Conservation (phyloP, 2,888 invertebrate genomes). For the Melanostoma scalare region DNA sequence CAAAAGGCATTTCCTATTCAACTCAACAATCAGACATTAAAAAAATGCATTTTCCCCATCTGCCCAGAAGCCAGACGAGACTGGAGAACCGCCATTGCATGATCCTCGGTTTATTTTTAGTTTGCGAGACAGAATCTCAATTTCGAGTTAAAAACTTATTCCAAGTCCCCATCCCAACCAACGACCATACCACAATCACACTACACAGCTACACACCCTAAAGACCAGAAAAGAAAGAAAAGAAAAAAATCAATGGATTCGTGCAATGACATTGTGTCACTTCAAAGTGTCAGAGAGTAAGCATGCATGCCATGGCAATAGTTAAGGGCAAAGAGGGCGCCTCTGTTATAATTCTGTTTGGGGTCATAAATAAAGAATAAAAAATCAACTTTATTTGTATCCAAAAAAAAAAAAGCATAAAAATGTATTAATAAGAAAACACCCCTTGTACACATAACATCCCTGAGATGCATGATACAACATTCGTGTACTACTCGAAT, state of each 20-base stretch:
- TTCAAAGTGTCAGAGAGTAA: constrained; percentile 56
- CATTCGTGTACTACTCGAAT: constrained; percentile 18
- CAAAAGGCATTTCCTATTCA: constrained; percentile 31
- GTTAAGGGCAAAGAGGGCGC: constrained; percentile 30
- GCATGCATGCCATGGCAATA: constrained; percentile 38
- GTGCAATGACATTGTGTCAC: constrained; percentile 67
- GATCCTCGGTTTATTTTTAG: constrained; percentile 51
- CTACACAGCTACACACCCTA: not conserved
- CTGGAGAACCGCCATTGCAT: constrained; percentile 29
- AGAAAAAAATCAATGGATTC: constrained; percentile 31
- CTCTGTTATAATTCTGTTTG: constrained; percentile 17
- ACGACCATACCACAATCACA: not conserved
- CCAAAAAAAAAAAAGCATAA: constrained; percentile 3
- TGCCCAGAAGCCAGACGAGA: constrained; percentile 23
- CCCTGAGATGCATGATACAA: constrained; percentile 10
- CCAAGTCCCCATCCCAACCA: constrained; percentile 1
- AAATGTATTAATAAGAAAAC: constrained; percentile 11
- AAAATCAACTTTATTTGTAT: constrained; percentile 35
- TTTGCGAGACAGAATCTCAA: constrained; percentile 53
- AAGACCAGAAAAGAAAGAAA: constrained; percentile 17
- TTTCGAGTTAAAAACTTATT: constrained; percentile 39
- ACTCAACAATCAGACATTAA: not conserved
- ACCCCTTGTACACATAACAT: constrained; percentile 12
- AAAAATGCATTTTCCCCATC: not conserved
- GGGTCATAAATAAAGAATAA: constrained; percentile 47